phyloP scores from a whole-genome alignment of 2,113 vertebrate species.

The Trematomus loennbergii region DNA sequence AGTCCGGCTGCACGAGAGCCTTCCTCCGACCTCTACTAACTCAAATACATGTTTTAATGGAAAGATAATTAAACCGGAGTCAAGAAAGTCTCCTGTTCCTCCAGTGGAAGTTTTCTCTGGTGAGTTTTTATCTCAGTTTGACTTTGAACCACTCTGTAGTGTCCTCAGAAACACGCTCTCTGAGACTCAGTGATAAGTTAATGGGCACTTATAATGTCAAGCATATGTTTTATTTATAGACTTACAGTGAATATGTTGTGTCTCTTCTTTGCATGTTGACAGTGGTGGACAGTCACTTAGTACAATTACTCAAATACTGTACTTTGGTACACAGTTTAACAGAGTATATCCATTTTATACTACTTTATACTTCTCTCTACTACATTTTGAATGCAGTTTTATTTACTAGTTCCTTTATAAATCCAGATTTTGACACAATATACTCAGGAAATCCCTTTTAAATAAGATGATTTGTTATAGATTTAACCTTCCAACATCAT shows the following conservation, averaged over 20 bases:
- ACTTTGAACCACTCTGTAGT: neutral
- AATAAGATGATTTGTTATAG: too few species aligned
- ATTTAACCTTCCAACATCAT: too few species aligned
- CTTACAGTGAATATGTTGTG: neutral
- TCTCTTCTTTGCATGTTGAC: too few species aligned
- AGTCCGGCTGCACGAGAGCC: slow-evolving; percentile 50
- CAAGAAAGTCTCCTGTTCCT: neutral
- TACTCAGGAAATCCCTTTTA: too few species aligned
- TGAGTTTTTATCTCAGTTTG: slow-evolving; percentile 43
- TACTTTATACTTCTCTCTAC: too few species aligned
- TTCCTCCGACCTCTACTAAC: slow-evolving; percentile 32
- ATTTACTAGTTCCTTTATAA: too few species aligned
- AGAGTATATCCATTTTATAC: too few species aligned
- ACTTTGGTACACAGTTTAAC: too few species aligned
- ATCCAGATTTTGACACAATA: too few species aligned
- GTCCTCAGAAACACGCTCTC: neutral
- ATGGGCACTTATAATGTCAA: neutral
- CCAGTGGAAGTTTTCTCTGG: slow-evolving; percentile 9
- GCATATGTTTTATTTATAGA: neutral
- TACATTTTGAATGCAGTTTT: too few species aligned
- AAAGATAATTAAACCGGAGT: slow-evolving; percentile 21
- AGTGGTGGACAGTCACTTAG: too few species aligned
- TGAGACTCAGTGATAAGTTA: neutral
- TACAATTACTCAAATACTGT: too few species aligned
- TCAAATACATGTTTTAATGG: neutral